Evolutionary conservation across 2,888 invertebrate species (phyloP).

Genomic region (Hanleya hanleyi): DNA sequence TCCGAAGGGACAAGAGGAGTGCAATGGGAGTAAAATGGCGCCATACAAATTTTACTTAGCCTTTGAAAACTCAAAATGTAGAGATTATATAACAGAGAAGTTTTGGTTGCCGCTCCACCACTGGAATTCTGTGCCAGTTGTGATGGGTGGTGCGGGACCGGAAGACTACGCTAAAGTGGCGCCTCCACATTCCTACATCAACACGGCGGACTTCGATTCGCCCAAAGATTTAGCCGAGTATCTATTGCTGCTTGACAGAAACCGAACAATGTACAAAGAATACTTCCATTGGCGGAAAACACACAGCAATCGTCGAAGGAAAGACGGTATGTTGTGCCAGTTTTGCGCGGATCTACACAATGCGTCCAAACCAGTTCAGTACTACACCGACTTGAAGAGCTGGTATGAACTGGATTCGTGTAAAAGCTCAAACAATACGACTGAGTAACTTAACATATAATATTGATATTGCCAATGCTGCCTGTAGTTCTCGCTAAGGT

Average conservation of each 20-base stretch:
- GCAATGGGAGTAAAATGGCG: neutral
- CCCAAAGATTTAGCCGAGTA: neutral
- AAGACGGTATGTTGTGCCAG: neutral
- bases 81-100: slow-evolving; percentile 12
- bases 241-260: neutral
- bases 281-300: neutral
- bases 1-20: neutral
- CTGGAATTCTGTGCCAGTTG: slow-evolving; percentile 1
- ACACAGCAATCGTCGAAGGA: neutral
- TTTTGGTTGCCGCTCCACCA: neutral
- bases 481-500: too few species aligned
- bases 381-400: slow-evolving; percentile 11
- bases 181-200: slow-evolving; percentile 2
- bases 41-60: neutral
- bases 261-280: neutral
- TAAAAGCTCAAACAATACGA: too few species aligned
- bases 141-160: neutral
- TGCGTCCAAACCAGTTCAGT: neutral
- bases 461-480: too few species aligned
- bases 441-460: too few species aligned
- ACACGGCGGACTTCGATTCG: neutral
- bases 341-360: slow-evolving; percentile 1
- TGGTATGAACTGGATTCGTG: neutral
- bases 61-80: slow-evolving; percentile 1
- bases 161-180: neutral